Evolutionary conservation across 2,113 vertebrate genomes (phyloP).

Genomic region (Thinocorus orbignyianus): DNA sequence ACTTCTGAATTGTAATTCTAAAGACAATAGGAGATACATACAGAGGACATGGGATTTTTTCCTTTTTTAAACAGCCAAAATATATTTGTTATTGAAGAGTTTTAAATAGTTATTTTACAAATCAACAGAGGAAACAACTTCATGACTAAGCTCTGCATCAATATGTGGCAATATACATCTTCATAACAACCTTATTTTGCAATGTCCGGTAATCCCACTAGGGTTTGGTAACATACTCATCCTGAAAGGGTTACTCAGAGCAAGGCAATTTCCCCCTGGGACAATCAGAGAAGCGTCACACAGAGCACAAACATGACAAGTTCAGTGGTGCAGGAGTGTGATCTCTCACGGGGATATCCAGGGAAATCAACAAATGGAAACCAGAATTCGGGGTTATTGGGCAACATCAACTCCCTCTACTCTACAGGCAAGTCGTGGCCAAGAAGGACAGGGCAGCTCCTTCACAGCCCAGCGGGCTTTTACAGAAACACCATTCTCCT

Average conservation of each 20-base stretch:
- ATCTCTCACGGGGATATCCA: neutral
- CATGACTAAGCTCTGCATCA: neutral
- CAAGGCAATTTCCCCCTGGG: neutral
- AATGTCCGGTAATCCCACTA: accelerated
- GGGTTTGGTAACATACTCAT: neutral
- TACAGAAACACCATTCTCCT: accelerated
- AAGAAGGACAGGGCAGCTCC: neutral
- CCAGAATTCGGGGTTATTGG: accelerated
- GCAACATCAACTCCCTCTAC: neutral
- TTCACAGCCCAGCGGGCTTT: accelerated
- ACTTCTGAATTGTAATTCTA: neutral
- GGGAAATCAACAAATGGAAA: neutral
- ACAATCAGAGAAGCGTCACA: neutral
- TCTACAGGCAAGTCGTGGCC: neutral
- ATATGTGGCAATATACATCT: accelerated
- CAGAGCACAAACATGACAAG: accelerated
- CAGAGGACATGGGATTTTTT: accelerated
- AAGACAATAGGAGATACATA: neutral
- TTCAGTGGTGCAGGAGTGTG: neutral
- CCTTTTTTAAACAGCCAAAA: neutral
- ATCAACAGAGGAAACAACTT: neutral
- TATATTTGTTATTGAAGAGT: neutral
- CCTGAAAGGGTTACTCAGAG: neutral
- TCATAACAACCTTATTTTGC: neutral
- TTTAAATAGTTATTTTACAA: neutral